phyloP scores from a whole-genome alignment of 1,140 invertebrate genomes.

The Drosophila lacteicornis region DNA sequence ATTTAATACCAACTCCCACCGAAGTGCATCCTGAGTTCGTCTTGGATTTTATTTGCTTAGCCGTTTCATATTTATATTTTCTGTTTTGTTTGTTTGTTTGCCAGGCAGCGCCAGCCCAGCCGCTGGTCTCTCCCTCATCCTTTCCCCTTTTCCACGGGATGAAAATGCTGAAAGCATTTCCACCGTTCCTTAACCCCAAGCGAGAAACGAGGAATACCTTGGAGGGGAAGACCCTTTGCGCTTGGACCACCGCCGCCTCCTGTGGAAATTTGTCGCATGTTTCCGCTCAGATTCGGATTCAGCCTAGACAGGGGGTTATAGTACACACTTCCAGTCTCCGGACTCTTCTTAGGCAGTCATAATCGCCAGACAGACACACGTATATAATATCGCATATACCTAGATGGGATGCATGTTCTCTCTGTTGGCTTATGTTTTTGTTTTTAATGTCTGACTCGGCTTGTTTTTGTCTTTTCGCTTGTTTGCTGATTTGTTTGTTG shows the following conservation, averaged over 20 bases:
- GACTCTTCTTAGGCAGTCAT: slow-evolving; percentile 39
- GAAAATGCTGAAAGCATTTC: slow-evolving; percentile 78
- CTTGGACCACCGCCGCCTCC: slow-evolving; percentile 8
- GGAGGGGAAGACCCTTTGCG: slow-evolving; percentile 28
- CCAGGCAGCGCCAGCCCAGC: slow-evolving; percentile 26
- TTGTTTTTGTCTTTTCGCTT: slow-evolving; percentile 49
- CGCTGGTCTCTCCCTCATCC: background rate
- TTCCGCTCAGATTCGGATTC: slow-evolving; percentile 17
- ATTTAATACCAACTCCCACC: background rate
- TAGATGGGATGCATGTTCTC: slow-evolving; percentile 24
- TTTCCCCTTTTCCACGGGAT: slow-evolving; percentile 18
- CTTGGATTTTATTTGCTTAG: slow-evolving; percentile 12
- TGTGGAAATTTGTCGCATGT: slow-evolving; percentile 40
- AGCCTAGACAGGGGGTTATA: slow-evolving; percentile 12
- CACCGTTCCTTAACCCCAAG: slow-evolving; percentile 74
- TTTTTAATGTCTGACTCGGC: slow-evolving; percentile 66
- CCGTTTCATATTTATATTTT: slow-evolving; percentile 57
- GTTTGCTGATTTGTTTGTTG: slow-evolving; percentile 45
- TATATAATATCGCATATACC: slow-evolving; percentile 13
- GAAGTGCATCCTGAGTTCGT: slow-evolving; percentile 34
- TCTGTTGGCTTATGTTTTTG: slow-evolving; percentile 41
- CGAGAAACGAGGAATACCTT: slow-evolving; percentile 52
- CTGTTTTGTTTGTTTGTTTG: slow-evolving; percentile 45
- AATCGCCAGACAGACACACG: slow-evolving; percentile 44
- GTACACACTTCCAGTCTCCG: background rate